Percentiles rank a stretch among this genome's conserved stretches.
These are phyloP conservation scores for Paratrypauchen microcephalus DNA, from an alignment of 2,797 vertebrate genomes.

Conservation along the genomic window DNA sequence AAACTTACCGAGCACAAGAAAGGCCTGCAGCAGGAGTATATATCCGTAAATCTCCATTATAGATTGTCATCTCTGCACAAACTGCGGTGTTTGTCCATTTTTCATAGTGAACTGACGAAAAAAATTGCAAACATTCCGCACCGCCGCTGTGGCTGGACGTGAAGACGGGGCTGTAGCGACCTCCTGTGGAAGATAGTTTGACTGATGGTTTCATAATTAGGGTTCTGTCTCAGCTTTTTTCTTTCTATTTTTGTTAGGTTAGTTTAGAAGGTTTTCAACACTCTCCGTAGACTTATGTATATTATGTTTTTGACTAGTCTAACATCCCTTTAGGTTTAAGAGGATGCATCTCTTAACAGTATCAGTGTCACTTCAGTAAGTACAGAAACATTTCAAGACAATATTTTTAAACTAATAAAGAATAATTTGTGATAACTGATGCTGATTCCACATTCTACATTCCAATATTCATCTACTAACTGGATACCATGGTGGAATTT, in stretches of 20 bases:
- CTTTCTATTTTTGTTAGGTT: not conserved
- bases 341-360: not conserved
- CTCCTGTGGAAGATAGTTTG: constrained; percentile 21
- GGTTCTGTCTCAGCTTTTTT: not conserved
- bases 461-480: too few species aligned
- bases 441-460: too few species aligned
- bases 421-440: too few species aligned
- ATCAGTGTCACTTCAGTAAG: not conserved
- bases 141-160: not conserved
- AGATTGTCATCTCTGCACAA: constrained; percentile 28
- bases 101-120: constrained; percentile 8
- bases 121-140: constrained; percentile 13
- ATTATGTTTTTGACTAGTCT: not conserved
- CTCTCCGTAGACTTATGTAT: not conserved
- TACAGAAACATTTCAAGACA: not conserved
- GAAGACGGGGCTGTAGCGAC: constrained; percentile 31
- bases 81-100: constrained; percentile 1
- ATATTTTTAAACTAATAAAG: too few species aligned
- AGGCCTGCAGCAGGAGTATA: constrained; percentile 35
- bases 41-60: constrained; percentile 12
- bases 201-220: not conserved
- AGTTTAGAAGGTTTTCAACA: not conserved
- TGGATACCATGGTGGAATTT: too few species aligned
- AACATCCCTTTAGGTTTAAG: not conserved
- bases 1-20: constrained; percentile 61